These are phyloP conservation scores for Neodontobutis hainanensis DNA, from an alignment of 2,113 vertebrate species.

Conservation along the genomic window DNA sequence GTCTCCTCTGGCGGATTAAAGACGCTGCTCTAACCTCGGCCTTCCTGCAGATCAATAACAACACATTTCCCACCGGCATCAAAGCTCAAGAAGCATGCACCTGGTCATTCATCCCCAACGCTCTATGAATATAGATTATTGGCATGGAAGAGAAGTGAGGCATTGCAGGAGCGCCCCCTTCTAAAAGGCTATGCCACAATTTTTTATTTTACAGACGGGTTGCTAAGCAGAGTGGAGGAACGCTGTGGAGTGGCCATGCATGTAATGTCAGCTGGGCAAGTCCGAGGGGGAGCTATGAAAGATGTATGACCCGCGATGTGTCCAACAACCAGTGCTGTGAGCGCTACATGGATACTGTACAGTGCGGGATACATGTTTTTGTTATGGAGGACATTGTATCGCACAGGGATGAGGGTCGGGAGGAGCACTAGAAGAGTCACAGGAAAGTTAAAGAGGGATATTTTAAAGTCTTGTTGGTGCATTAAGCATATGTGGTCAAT, in stretches of 20 bases:
- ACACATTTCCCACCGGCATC: slow-evolving; percentile 12
- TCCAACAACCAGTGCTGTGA: no score
- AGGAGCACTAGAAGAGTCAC: no score
- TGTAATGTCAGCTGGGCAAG: slow-evolving; percentile 31
- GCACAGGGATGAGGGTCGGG: background rate
- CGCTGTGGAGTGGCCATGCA: slow-evolving; percentile 30
- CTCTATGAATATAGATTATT: slow-evolving; percentile 51
- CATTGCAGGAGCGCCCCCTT: background rate
- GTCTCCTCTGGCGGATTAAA: slow-evolving; percentile 34
- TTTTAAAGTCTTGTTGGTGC: no score
- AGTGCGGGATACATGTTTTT: background rate
- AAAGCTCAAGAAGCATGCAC: slow-evolving; percentile 28
- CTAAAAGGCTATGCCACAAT: slow-evolving; percentile 10
- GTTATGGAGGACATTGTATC: no score
- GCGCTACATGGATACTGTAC: background rate
- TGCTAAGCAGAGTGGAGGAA: slow-evolving; percentile 25
- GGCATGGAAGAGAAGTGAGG: slow-evolving; percentile 10
- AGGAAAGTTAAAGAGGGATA: no score
- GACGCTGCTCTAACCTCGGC: slow-evolving; percentile 14
- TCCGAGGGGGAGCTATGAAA: slow-evolving; percentile 45
- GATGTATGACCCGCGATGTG: slow-evolving; percentile 39
- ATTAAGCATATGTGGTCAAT: no score
- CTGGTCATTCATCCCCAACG: slow-evolving; percentile 31
- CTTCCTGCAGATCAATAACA: slow-evolving; percentile 42
- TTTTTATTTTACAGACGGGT: slow-evolving; percentile 28